Evolutionary conservation across 2,113 vertebrate species (phyloP).

Genomic region (Dasyornis broadbenti): DNA sequence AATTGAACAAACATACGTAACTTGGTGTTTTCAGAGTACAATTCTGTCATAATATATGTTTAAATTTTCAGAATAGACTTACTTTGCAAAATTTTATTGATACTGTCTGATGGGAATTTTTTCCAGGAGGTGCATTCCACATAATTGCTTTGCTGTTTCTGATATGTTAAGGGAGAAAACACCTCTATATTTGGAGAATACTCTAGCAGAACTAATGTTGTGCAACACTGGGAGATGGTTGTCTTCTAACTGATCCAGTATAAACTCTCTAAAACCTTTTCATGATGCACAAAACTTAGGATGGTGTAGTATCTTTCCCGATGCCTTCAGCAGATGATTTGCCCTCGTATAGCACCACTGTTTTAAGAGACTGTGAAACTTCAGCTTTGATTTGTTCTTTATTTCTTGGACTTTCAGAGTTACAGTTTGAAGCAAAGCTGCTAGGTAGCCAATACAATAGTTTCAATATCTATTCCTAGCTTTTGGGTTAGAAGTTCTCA

Average conservation of each 20-base stretch:
- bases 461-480: background rate
- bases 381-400: background rate
- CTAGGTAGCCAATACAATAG: background rate
- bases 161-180: background rate
- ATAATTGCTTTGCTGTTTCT: background rate
- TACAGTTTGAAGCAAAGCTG: background rate
- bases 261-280: background rate
- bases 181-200: background rate
- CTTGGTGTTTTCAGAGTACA: background rate
- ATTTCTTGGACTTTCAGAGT: background rate
- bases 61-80: background rate
- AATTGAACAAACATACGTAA: background rate
- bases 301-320: background rate
- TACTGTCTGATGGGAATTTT: background rate
- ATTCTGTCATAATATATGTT: background rate
- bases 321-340: background rate
- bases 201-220: background rate
- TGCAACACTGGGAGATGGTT: background rate
- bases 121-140: background rate
- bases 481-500: background rate
- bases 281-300: background rate
- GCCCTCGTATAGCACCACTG: background rate
- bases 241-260: background rate
- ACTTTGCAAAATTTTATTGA: background rate
- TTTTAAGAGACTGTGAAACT: background rate